Evolutionary conservation across 2,888 invertebrate genomes (phyloP).

Genomic region (Nemoura dubitans): DNA sequence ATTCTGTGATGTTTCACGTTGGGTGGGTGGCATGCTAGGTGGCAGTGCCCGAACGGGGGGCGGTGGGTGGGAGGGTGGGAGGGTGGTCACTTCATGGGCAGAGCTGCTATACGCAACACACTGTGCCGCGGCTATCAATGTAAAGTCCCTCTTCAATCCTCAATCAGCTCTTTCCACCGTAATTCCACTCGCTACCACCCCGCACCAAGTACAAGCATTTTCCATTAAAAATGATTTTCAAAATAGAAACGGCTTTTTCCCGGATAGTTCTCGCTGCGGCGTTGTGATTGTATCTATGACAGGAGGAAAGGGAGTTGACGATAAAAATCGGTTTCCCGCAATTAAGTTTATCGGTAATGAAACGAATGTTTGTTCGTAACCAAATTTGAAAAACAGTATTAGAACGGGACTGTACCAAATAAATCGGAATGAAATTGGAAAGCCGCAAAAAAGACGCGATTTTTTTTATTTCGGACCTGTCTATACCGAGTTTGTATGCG

Average conservation of each 20-base stretch:
- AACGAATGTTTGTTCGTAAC: neutral
- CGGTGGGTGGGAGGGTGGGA: constrained; percentile 33
- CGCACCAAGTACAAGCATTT: constrained; percentile 50
- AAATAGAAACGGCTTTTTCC: neutral
- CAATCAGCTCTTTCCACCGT: constrained; percentile 51
- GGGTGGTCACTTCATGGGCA: constrained; percentile 48
- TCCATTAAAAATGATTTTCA: constrained; percentile 50
- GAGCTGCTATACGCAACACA: constrained; percentile 43
- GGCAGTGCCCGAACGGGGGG: neutral
- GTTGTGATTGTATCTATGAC: neutral
- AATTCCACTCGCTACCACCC: constrained; percentile 46
- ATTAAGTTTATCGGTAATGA: neutral
- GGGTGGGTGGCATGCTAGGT: neutral
- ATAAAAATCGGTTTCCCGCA: constrained; percentile 4
- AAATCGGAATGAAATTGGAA: constrained; percentile 12
- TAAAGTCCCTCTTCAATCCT: constrained; percentile 50
- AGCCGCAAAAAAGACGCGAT: constrained; percentile 1
- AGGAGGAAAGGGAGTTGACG: neutral
- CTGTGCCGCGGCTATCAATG: constrained; percentile 43
- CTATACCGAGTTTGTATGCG: constrained; percentile 40
- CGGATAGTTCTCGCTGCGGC: neutral
- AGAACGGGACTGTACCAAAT: neutral
- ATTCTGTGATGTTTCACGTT: neutral
- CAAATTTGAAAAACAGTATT: neutral
- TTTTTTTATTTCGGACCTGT: constrained; percentile 16